Conservation (phyloP, 2,888 invertebrate genomes). For the Stenolophus ochropezus region DNA sequence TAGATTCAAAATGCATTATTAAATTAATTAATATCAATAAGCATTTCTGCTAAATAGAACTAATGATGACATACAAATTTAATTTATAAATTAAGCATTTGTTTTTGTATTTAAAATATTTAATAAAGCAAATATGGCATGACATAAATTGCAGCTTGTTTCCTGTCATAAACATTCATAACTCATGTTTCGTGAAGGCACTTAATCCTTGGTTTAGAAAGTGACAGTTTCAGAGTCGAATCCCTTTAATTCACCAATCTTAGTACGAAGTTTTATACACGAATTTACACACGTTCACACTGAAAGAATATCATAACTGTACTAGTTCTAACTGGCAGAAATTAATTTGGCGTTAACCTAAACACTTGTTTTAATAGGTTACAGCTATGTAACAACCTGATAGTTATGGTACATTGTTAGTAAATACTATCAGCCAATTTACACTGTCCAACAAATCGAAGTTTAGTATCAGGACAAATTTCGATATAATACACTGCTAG, state of each 20-base stretch:
- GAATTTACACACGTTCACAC: too few relatives aligned
- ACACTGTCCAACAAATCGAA: too few relatives aligned
- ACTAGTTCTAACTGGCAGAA: background rate
- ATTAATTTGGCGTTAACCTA: too few relatives aligned
- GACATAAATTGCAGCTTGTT: background rate
- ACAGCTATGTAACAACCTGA: too few relatives aligned
- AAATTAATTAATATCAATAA: slow-evolving; percentile 21
- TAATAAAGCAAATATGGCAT: background rate
- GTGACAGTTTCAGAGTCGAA: slow-evolving; percentile 10
- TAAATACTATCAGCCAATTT: too few relatives aligned
- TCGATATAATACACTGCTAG: too few relatives aligned
- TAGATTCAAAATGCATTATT: background rate
- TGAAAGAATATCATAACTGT: too few relatives aligned
- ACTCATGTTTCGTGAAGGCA: slow-evolving; percentile 5
- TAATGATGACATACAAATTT: slow-evolving; percentile 14
- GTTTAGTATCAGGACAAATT: too few relatives aligned
- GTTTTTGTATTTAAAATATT: background rate
- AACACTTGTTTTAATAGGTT: too few relatives aligned
- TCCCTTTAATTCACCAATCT: background rate
- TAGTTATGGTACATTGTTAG: too few relatives aligned
- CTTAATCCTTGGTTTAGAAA: slow-evolving; percentile 8
- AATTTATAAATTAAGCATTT: slow-evolving; percentile 11
- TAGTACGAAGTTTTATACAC: too few relatives aligned
- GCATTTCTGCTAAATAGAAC: background rate
- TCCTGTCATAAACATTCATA: slow-evolving; percentile 10